A percentile compares a stretch with the other conserved stretches of the same genome.
These are phyloP conservation scores for Copsychus sechellarum DNA, from an alignment of 2,113 vertebrate species.

Conservation along the genomic window DNA sequence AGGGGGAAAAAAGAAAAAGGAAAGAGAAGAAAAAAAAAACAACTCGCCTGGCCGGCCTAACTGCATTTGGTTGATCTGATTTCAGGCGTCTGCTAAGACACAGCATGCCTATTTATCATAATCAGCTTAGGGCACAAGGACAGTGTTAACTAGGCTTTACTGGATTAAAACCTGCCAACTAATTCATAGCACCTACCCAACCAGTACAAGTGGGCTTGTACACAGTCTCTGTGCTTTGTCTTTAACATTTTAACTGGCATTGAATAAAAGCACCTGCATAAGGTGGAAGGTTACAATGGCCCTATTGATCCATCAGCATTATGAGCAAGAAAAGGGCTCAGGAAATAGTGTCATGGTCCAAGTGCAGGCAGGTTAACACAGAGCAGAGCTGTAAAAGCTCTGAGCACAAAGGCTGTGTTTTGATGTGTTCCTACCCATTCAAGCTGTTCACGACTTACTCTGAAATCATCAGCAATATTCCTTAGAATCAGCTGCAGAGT, in stretches of 20 bases:
- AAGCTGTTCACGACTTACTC: background rate
- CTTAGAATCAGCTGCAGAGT: background rate
- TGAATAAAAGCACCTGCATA: constrained; percentile 27
- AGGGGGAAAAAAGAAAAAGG: rapidly evolving
- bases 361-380: background rate
- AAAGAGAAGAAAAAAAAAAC: background rate
- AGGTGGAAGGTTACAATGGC: constrained; percentile 14
- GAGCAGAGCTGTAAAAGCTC: background rate
- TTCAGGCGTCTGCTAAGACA: constrained; percentile 55
- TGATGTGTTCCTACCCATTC: background rate
- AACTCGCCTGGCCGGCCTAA: constrained; percentile 8
- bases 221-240: constrained; percentile 21
- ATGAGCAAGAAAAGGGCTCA: background rate
- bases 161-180: constrained; percentile 60
- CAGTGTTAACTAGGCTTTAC: constrained; percentile 68
- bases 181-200: constrained; percentile 59
- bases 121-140: constrained; percentile 69
- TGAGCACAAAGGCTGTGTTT: background rate
- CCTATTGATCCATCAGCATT: background rate
- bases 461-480: background rate
- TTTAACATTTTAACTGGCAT: constrained; percentile 18
- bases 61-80: constrained; percentile 66
- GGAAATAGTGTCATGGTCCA: background rate
- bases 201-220: background rate
- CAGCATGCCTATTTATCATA: constrained; percentile 63